These are phyloP conservation scores for Helicoverpa zea DNA, from an alignment of 1,140 invertebrate genomes.

Conservation along the genomic window DNA sequence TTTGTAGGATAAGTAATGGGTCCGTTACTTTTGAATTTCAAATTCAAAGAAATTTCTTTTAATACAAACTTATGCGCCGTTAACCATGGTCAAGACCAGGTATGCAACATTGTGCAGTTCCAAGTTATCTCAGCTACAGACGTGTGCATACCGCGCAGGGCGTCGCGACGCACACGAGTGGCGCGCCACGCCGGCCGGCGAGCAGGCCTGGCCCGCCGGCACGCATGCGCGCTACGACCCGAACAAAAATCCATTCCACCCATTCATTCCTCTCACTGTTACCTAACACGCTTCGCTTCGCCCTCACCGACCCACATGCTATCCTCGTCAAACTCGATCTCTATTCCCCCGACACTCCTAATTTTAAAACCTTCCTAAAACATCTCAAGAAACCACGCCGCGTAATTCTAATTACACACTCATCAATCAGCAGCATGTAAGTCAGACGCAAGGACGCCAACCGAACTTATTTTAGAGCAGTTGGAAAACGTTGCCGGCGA, in stretches of 20 bases:
- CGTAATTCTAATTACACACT: constrained; percentile 19
- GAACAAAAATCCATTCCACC: constrained; percentile 48
- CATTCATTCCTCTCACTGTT: constrained; percentile 37
- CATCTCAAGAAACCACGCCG: constrained; percentile 24
- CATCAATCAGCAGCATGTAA: constrained; percentile 53
- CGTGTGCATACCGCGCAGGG: background rate
- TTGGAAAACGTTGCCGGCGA: constrained; percentile 59
- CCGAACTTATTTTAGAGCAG: constrained; percentile 68
- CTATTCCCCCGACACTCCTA: constrained; percentile 7
- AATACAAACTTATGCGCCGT: too few relatives aligned
- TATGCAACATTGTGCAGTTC: too few relatives aligned
- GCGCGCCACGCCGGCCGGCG: background rate
- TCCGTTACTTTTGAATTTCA: too few relatives aligned
- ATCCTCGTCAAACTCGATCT: constrained; percentile 9
- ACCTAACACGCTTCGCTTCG: constrained; percentile 41
- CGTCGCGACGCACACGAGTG: background rate
- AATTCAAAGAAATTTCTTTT: too few relatives aligned
- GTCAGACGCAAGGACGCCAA: constrained; percentile 68
- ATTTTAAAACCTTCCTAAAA: constrained; percentile 4
- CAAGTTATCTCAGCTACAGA: too few relatives aligned
- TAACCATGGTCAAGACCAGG: too few relatives aligned
- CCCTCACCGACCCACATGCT: constrained; percentile 21
- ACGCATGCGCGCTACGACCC: constrained; percentile 37
- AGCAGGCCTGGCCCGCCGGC: constrained; percentile 11
- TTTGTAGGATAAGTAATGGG: too few relatives aligned